Percentiles rank a stretch among this genome's conserved stretches.
These are phyloP conservation scores for Acanthochromis polyacanthus DNA, from an alignment of 2,113 vertebrate species.

Conservation along the genomic window DNA sequence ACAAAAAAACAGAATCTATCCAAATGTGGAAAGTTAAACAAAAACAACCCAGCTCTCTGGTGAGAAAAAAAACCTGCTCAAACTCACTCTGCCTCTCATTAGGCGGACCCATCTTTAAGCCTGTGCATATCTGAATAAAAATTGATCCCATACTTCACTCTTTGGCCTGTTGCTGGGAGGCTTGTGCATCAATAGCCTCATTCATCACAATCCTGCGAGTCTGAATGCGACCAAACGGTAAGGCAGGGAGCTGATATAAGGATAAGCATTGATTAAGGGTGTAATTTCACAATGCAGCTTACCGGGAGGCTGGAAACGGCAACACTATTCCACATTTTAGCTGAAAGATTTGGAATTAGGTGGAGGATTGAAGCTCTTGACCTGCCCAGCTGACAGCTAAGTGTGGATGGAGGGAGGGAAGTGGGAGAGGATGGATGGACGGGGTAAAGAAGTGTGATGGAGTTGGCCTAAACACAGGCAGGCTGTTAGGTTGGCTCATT, in stretches of 20 bases:
- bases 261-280: slow-evolving; percentile 20
- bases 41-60: background rate
- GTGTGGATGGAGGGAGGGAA: slow-evolving; percentile 1
- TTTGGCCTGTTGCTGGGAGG: background rate
- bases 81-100: background rate
- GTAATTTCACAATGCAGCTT: slow-evolving; percentile 36
- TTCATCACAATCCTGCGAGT: slow-evolving; percentile 15
- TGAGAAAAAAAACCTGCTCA: background rate
- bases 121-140: background rate
- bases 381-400: slow-evolving; percentile 16
- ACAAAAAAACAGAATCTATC: background rate
- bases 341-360: background rate
- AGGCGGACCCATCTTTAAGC: background rate
- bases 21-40: background rate
- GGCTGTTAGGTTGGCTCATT: slow-evolving; percentile 16
- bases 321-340: background rate
- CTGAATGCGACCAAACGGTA: slow-evolving; percentile 13
- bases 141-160: background rate
- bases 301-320: background rate
- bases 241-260: slow-evolving; percentile 19
- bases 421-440: background rate
- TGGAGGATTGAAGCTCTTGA: background rate
- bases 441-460: background rate
- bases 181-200: slow-evolving; percentile 3
- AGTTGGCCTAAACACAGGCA: background rate